Percentiles rank a stretch among this genome's conserved stretches.
These are phyloP conservation scores for Speoplatyrhinus poulsoni DNA, from an alignment of 2,113 vertebrate species.

Conservation along the genomic window DNA sequence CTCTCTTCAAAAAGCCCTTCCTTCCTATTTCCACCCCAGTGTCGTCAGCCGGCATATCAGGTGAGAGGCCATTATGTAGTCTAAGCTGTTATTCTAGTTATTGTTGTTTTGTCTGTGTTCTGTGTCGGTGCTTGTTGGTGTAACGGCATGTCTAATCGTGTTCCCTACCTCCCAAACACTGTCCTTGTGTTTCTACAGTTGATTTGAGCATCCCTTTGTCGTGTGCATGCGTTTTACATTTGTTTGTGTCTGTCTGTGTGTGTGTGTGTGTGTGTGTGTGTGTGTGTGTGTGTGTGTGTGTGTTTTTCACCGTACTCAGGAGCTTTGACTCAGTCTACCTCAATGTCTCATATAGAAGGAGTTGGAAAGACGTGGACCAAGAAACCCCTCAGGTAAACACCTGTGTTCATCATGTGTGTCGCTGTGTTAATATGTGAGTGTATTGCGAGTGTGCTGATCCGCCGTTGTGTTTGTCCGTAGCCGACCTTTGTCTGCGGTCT, in stretches of 20 bases:
- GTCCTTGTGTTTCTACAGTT: conserved; percentile 30
- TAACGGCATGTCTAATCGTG: conserved; percentile 9
- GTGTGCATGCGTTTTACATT: conserved; percentile 65
- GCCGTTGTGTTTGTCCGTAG: conserved; percentile 50
- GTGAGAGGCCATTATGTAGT: conserved; percentile 56
- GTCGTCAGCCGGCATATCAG: conserved; percentile 71
- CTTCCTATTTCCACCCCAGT: conserved; percentile 81
- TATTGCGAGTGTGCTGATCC: conserved; percentile 12
- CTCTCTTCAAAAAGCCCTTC: conserved; percentile 86
- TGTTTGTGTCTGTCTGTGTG: conserved; percentile 48
- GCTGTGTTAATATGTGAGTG: not conserved
- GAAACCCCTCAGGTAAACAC: conserved; percentile 82
- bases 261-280: conserved; percentile 52
- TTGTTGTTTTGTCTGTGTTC: not conserved
- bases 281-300: conserved; percentile 45
- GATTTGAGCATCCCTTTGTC: conserved; percentile 47
- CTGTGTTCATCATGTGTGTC: not conserved
- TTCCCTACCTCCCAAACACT: not conserved
- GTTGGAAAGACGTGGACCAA: conserved; percentile 85
- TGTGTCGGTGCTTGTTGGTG: conserved; percentile 8
- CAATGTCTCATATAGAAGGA: conserved; percentile 90
- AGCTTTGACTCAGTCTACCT: conserved; percentile 87
- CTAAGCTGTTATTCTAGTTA: not conserved
- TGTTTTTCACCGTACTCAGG: conserved; percentile 75
- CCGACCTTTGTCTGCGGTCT: conserved; percentile 87